These are phyloP conservation scores for Fregetta grallaria DNA, from an alignment of 2,113 vertebrate species.

Conservation along the genomic window DNA sequence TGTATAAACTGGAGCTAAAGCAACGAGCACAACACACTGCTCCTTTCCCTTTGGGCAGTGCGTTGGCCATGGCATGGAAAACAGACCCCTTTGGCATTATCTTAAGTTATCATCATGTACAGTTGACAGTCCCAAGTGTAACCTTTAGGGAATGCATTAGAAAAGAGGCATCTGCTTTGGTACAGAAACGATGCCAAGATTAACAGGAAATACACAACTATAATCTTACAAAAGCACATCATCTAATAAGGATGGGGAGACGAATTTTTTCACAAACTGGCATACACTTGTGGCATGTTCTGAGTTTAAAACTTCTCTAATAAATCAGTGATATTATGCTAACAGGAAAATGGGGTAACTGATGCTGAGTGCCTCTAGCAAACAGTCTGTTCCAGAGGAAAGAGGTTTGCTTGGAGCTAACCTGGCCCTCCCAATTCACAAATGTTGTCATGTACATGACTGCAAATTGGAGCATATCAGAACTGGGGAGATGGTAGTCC, in stretches of 20 bases:
- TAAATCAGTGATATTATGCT: neutral
- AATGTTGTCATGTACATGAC: neutral
- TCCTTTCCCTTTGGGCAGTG: neutral
- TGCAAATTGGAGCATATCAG: neutral
- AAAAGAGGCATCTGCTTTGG: neutral
- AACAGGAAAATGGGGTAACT: neutral
- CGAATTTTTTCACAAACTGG: neutral
- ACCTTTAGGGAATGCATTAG: neutral
- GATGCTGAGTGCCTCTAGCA: neutral
- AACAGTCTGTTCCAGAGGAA: neutral
- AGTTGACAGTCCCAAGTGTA: neutral
- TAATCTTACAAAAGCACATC: neutral
- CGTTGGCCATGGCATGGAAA: neutral
- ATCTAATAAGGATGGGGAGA: neutral
- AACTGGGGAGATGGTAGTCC: neutral
- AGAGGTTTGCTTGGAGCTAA: neutral
- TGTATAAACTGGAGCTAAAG: neutral
- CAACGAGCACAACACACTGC: neutral
- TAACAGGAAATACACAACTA: neutral
- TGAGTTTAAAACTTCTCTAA: neutral
- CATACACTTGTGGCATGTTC: neutral
- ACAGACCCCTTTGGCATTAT: neutral
- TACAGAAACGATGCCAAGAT: neutral
- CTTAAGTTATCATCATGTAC: neutral
- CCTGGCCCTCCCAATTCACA: neutral